Evolutionary conservation across 2,888 invertebrate genomes (phyloP).

Genomic region (Chrysopilus asiliformis): DNA sequence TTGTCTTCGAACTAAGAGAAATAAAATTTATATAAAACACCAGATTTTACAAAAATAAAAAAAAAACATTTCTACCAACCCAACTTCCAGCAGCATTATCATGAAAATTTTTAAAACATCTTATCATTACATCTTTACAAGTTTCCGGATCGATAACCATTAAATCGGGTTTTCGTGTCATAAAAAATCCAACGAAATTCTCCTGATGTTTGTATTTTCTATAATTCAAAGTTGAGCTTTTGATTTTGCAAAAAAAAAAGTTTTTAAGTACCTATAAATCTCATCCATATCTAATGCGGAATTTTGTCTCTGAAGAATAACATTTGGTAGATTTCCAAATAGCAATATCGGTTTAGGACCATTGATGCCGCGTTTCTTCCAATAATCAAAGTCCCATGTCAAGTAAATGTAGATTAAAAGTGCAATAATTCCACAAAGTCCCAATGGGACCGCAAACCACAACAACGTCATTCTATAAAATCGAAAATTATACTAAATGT

Average conservation of each 20-base stretch:
- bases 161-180: constrained; percentile 19
- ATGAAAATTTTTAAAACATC: constrained; percentile 22
- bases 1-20: constrained; percentile 28
- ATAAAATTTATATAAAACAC: no score
- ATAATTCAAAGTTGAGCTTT: background rate
- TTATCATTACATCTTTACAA: constrained; percentile 26
- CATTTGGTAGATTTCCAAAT: constrained; percentile 22
- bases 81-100: constrained; percentile 18
- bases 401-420: constrained; percentile 11
- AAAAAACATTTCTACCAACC: constrained; percentile 3
- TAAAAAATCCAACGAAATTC: constrained; percentile 25
- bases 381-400: constrained; percentile 20
- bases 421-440: no score
- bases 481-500: no score
- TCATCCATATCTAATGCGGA: constrained; percentile 21
- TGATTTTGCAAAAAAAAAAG: background rate
- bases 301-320: constrained; percentile 14
- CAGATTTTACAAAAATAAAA: background rate
- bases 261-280: constrained; percentile 23
- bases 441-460: no score
- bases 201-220: constrained; percentile 13
- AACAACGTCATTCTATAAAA: no score
- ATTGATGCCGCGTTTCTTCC: constrained; percentile 22
- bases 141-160: constrained; percentile 24
- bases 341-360: constrained; percentile 21